phyloP scores from a whole-genome alignment of 2,113 vertebrate species.

The Heterochromis multidens region DNA sequence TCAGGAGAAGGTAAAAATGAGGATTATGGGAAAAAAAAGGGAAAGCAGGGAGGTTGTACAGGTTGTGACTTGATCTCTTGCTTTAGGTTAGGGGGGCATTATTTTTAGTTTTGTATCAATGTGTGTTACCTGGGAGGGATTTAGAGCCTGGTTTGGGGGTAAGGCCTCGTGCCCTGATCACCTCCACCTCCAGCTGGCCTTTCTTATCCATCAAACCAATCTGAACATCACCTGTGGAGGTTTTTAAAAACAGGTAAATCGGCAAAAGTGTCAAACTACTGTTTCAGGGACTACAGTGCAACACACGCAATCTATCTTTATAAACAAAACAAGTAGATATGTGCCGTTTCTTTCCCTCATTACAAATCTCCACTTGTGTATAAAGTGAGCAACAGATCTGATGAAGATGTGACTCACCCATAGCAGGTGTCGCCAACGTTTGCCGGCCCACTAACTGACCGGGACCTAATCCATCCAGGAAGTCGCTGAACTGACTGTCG shows the following conservation, averaged over 20 bases:
- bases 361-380: not conserved
- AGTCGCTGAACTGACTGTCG: conserved; percentile 98
- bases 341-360: too few relatives aligned
- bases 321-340: too few relatives aligned
- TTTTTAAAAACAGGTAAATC: not conserved
- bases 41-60: not conserved
- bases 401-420: conserved; percentile 82
- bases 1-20: not conserved
- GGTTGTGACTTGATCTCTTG: not conserved
- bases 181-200: conserved; percentile 96
- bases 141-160: conserved; percentile 95
- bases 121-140: conserved; percentile 88
- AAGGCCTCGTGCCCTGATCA: conserved; percentile 97
- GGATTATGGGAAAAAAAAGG: not conserved
- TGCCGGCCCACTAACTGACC: conserved; percentile 96
- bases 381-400: not conserved
- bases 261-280: not conserved
- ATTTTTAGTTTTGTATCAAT: not conserved
- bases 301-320: not conserved
- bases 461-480: conserved; percentile 95
- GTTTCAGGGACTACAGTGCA: not conserved
- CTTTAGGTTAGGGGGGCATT: not conserved
- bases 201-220: conserved; percentile 98
- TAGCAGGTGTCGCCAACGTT: conserved; percentile 94
- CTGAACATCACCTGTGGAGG: conserved; percentile 89